Base-by-base conservation (phyloP, 2,113 vertebrate genomes). In the Scytalopus superciliaris region DNA sequence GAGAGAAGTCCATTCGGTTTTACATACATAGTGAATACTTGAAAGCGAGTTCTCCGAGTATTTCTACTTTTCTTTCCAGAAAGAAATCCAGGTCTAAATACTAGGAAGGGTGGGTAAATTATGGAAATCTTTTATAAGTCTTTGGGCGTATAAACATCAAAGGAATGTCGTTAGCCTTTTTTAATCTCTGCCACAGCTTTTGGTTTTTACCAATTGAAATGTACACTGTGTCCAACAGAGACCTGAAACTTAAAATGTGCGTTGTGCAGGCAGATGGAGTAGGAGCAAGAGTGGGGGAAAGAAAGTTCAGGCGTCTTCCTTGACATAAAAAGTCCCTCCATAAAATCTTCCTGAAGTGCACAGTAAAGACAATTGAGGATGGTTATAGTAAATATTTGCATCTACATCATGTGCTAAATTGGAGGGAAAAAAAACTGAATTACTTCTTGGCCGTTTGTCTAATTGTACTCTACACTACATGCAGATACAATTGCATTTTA, bases 91-190 rank as follows among this genome's bases (percentile, higher is more conserved):
- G 96, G 95, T 97, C 96, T 96, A 96, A 96, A 96, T 95, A 93
- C 91, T 87, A 96, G 95, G 90, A 97, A 96, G 93, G 87, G 81
- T 94, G 95, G 92, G 89, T 97, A 96, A 97, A 94, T 96, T 97
- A 97, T 94, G 95, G 97, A 97, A 97, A 98, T 97, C 97, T 97
- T 82, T 93, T 96, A 94, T 97, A 96, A 98, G 97, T 97, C 97
- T 96, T 96, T 94, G 94, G 94, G 96, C 93, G 59, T 78, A 94
- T 75, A 96, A 97, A 98, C 96, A 98, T 98, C 97, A 98, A 98
- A 98, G 97, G 85, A 89, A 94, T 94, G 91, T 96, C 94, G 59
- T 96, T 96, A 93, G 94, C 84, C 92, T 91, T 89, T 91, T 95
- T 96, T 96, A 96, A 97, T 97, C 97, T 97, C 95, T 96, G 60